Percentiles rank a stretch among this genome's conserved stretches.
These are phyloP conservation scores for Steinernema feltiae DNA, from an alignment of 1,140 invertebrate species.

Conservation along the genomic window DNA sequence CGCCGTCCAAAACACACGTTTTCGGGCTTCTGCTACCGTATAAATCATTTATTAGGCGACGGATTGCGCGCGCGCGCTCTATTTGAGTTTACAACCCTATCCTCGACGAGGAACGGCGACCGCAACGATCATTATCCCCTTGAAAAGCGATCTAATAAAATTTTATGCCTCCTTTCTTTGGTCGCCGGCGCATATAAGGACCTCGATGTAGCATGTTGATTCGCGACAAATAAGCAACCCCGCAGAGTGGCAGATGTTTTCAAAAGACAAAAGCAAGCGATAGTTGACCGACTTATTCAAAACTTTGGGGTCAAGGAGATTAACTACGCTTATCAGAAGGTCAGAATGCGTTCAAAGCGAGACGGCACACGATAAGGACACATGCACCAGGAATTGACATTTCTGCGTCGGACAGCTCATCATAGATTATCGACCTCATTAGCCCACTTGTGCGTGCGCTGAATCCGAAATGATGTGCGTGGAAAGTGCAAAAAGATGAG, in stretches of 20 bases:
- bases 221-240: background rate
- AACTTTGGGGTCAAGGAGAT: no score
- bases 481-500: background rate
- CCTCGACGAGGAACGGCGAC: no score
- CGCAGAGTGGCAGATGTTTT: background rate
- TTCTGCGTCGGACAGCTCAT: background rate
- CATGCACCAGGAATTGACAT: background rate
- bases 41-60: background rate
- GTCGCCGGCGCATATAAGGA: background rate
- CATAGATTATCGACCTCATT: background rate
- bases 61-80: no score
- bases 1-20: background rate
- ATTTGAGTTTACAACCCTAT: background rate
- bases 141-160: background rate
- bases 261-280: background rate
- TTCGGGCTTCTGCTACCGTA: background rate
- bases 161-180: background rate
- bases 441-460: background rate
- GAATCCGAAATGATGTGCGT: background rate
- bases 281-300: background rate
- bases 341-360: background rate
- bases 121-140: background rate
- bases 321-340: no score
- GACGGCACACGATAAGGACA: background rate
- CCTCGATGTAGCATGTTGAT: background rate